Base-by-base conservation (phyloP, 2,797 vertebrate genomes). In the Geotrypetes seraphini region DNA sequence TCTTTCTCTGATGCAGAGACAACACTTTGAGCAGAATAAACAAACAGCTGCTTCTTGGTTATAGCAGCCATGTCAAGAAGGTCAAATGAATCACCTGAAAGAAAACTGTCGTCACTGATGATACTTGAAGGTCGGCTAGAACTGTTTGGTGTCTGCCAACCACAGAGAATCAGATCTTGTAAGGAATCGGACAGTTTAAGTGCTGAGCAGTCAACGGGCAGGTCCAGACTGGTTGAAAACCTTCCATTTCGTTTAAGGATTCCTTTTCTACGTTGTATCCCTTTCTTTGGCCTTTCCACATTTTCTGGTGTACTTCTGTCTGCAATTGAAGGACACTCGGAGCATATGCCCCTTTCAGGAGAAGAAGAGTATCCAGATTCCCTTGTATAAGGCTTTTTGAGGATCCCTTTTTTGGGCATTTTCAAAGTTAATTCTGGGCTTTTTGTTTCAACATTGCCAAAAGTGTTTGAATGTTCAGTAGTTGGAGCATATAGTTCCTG, bases 171-270 rank as follows among this genome's bases (percentile, higher is more conserved):
- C 13, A 83, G 53, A 31, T 78, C 66, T 28, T 75, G 69, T 36
- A 82, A 56, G 12, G 57, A 52, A 23, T 69, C 71, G 0, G 78
- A 75, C 40, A 79, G 65, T 3, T 43, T 46, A 0, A 39, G 11
- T 1, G 51, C 10, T 7, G 43, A 23, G 22, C 20, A 50, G 28
- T 63, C 60, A 5, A 58, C 66, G 1, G 78, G 60, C 23, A 82
- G 59, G 41, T 81, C 78, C 19, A 71, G 62, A 22, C 84, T 85
- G 41, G 65, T 64, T 2, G 84, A 88, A 58, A 86, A 88, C 47
- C 86, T 87, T 14, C 86, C 85, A 2, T 88, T 85, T 8, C 79
- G 78, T 58, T 88, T 89, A 4, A 89, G 62, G 30, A 89, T 89
- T 4, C 87, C 87, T 32, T 87, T 88, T 37, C 78, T 64, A 24